These are phyloP conservation scores for Schlechtendalia chinensis DNA, from an alignment of 1,140 invertebrate species.

Conservation along the genomic window DNA sequence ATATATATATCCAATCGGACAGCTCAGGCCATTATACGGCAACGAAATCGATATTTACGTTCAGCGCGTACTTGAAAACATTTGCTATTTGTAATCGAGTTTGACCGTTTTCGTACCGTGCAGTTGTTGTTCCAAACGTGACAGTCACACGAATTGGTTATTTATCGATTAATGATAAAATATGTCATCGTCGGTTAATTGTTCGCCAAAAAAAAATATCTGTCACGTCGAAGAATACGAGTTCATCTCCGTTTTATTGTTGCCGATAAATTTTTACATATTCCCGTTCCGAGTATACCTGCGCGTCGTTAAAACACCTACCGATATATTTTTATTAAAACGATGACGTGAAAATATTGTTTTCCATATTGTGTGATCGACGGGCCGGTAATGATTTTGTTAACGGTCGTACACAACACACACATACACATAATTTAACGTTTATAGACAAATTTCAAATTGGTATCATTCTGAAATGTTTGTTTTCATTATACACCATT, in stretches of 20 bases:
- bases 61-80: slow-evolving; percentile 32
- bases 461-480: too few species aligned
- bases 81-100: slow-evolving; percentile 22
- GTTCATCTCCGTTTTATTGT: background rate
- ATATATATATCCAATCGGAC: background rate
- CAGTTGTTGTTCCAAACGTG: slow-evolving; percentile 27
- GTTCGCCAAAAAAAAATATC: slow-evolving; percentile 18
- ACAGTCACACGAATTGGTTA: slow-evolving; percentile 36
- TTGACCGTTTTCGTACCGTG: slow-evolving; percentile 18
- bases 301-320: background rate
- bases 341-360: background rate
- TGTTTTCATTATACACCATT: too few species aligned
- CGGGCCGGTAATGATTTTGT: too few species aligned
- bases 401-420: too few species aligned
- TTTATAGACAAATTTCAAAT: too few species aligned
- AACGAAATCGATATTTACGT: slow-evolving; percentile 30
- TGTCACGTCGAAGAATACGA: background rate
- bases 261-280: background rate
- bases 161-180: slow-evolving; percentile 40
- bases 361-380: too few species aligned
- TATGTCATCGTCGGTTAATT: slow-evolving; percentile 41
- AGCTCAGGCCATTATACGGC: background rate
- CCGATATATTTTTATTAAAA: background rate
- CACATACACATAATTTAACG: too few species aligned
- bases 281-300: background rate